Base-by-base conservation (phyloP, 2,113 vertebrate species). In the Erythrocercus mccallii region DNA sequence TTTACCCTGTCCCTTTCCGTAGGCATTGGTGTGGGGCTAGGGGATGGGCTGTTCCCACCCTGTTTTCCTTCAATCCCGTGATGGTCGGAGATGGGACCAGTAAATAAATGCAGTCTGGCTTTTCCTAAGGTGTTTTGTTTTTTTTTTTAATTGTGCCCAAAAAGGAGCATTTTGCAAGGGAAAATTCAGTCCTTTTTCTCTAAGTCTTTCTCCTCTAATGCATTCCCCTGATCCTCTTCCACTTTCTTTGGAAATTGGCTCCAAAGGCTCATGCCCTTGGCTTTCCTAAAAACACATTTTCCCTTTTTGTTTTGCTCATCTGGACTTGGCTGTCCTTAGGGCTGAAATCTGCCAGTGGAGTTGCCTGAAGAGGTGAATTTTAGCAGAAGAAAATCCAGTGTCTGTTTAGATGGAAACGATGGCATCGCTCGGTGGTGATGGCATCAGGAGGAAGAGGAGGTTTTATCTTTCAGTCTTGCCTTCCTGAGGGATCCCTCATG, bases 61-160 rank as follows among this genome's bases (percentile, higher is more conserved):
- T 0, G 0, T 47, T 77, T 27, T 81, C 35, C 50, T 53, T 35
- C 50, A 14, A 2, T 15, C 15, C 50, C 0, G 0, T 5, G 11
- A 8, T 47, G 58, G 28, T 17, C 56, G 20, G 48, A 15, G 37
- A 45, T 4, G 10, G 27, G 30, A 31, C 12, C 5, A 7, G 18
- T 30, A 50, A 33, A 6, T 5, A 15, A 42, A 4, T 7, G 19
- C 37, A 68, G 25, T 50, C 18, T 33, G 51, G 27, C 21, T 45
- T 79, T 42, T 51, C 10, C 15, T 4, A 9, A 44, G 21, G 7
- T 33, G 6, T 17, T 76, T 16, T 45, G 20, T 45, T 19, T 17
- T 44, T 44, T 45, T 44, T 44, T 44, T 45, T 5, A 10, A 24
- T 21, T 5, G 21, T 28, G 35, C 6, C 20, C 16, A 28, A 71